Percentiles rank a stretch among this genome's conserved stretches.
phyloP scores from a whole-genome alignment of 1,140 invertebrate species.

The Drosophila micromelanica region DNA sequence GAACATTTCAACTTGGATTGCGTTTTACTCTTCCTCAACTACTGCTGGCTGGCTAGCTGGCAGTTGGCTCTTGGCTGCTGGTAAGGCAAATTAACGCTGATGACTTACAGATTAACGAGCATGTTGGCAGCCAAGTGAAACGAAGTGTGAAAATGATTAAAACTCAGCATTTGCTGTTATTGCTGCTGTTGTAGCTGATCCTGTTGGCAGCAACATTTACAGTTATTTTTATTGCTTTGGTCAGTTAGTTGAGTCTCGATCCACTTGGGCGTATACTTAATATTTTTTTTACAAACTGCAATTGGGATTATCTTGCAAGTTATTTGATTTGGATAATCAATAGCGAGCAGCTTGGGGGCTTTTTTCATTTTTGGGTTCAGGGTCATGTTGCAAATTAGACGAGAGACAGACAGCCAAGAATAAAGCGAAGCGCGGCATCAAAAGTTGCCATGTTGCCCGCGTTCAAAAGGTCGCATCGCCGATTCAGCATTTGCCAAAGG shows the following conservation, averaged over 20 bases:
- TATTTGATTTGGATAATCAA: slow-evolving; percentile 4
- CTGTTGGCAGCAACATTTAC: not conserved
- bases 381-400: slow-evolving; percentile 6
- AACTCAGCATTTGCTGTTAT: slow-evolving; percentile 15
- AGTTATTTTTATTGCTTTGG: slow-evolving; percentile 9
- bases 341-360: not conserved
- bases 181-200: not conserved
- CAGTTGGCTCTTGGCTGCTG: slow-evolving; percentile 52
- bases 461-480: not conserved
- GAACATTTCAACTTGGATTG: not conserved
- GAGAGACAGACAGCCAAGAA: not conserved
- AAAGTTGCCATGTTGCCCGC: slow-evolving; percentile 5
- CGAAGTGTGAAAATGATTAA: slow-evolving; percentile 76
- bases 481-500: slow-evolving; percentile 1
- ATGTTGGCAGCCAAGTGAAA: slow-evolving; percentile 59
- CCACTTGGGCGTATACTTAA: slow-evolving; percentile 8
- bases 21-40: not conserved
- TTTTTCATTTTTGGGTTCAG: not conserved
- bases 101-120: slow-evolving; percentile 58
- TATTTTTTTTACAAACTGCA: not conserved
- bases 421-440: not conserved
- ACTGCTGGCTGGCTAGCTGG: slow-evolving; percentile 3
- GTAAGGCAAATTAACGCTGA: slow-evolving; percentile 60
- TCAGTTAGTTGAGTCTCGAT: slow-evolving; percentile 9
- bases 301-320: not conserved